These are phyloP conservation scores for Eumerus sabulonum DNA, from an alignment of 2,888 invertebrate species.

Conservation along the genomic window DNA sequence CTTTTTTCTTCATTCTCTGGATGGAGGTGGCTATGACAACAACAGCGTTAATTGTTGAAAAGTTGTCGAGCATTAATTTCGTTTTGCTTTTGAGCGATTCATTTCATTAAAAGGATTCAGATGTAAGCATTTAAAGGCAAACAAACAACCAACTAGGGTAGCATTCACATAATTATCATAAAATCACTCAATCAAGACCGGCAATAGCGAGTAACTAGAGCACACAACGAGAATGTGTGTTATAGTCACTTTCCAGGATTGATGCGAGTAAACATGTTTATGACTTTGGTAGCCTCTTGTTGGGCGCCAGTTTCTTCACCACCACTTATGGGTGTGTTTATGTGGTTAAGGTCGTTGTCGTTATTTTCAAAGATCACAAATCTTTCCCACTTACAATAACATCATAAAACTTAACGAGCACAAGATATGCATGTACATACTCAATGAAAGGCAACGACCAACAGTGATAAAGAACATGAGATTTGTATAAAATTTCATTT, in stretches of 20 bases:
- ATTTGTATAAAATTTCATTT: constrained; percentile 62
- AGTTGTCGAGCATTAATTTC: constrained; percentile 6
- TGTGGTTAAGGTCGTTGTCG: not conserved
- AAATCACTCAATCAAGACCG: constrained; percentile 44
- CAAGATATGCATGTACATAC: constrained; percentile 28
- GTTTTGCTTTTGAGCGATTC: constrained; percentile 14
- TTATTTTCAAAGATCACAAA: too few species aligned
- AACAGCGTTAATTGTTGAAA: constrained; percentile 43
- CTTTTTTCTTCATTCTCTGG: constrained; percentile 47
- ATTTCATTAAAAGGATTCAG: constrained; percentile 61
- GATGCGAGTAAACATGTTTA: too few species aligned
- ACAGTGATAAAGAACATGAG: constrained; percentile 22
- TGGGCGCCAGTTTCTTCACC: constrained; percentile 49
- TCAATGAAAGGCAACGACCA: not conserved
- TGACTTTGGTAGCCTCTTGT: not conserved
- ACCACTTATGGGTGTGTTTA: constrained; percentile 2
- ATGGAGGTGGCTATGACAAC: constrained; percentile 35
- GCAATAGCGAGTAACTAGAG: constrained; percentile 2
- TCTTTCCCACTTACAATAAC: not conserved
- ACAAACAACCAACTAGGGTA: constrained; percentile 13
- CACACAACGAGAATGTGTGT: constrained; percentile 5
- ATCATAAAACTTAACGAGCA: not conserved
- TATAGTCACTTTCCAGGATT: too few species aligned
- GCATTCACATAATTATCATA: constrained; percentile 54
- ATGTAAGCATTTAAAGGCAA: not conserved